Conservation (phyloP, 2,113 vertebrate genomes). For the Podarcis raffonei region DNA sequence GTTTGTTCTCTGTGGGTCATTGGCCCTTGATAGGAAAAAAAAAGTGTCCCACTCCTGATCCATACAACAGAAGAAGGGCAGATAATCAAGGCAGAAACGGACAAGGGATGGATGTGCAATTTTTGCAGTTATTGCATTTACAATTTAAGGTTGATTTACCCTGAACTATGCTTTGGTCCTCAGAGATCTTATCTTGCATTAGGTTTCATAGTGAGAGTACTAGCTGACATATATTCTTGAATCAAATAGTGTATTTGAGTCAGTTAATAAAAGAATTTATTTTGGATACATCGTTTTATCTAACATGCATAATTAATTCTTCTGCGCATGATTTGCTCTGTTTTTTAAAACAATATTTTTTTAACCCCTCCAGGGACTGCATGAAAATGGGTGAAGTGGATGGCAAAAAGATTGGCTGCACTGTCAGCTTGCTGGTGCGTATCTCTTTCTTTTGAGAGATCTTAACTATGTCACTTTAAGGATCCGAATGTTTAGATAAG, state of each 20-base stretch:
- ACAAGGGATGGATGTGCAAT: neutral
- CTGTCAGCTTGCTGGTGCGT: conserved; percentile 96
- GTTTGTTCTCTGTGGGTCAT: neutral
- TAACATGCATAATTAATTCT: conserved; percentile 9
- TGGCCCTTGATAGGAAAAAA: neutral
- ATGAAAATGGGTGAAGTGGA: conserved; percentile 98
- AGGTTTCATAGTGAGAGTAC: neutral
- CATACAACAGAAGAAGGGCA: neutral
- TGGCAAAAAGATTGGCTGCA: conserved; percentile 98
- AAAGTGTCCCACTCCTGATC: neutral
- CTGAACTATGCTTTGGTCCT: neutral
- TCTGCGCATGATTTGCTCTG: conserved; percentile 4
- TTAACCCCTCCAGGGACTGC: conserved; percentile 87
- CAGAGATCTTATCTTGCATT: neutral
- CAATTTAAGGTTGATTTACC: neutral
- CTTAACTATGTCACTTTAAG: conserved; percentile 26
- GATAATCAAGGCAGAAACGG: neutral
- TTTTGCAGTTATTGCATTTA: neutral
- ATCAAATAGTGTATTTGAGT: neutral
- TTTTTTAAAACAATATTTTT: neutral
- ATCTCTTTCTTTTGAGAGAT: conserved; percentile 6
- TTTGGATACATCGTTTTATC: neutral
- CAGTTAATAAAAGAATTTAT: conserved; percentile 8
- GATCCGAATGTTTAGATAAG: neutral
- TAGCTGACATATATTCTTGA: neutral